These are phyloP conservation scores for Shargacucullia verbasci DNA, from an alignment of 2,888 invertebrate genomes.

Conservation along the genomic window DNA sequence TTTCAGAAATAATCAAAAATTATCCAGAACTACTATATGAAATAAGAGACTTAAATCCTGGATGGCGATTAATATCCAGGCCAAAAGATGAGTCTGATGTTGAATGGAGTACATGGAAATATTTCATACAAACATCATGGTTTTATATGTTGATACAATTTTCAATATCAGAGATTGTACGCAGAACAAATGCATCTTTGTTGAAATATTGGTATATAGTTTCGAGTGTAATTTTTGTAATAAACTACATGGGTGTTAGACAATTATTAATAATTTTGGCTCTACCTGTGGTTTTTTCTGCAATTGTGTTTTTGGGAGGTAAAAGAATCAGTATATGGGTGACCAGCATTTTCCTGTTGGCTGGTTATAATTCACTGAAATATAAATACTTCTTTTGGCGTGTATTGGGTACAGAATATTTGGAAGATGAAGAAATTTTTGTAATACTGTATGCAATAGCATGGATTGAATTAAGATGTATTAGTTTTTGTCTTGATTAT, in stretches of 20 bases:
- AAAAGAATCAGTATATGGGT: constrained; percentile 88
- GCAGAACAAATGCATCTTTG: constrained; percentile 63
- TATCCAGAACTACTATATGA: constrained; percentile 59
- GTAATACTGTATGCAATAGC: constrained; percentile 89
- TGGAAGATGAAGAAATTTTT: constrained; percentile 87
- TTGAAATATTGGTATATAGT: constrained; percentile 88
- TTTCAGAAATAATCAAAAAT: constrained; percentile 75
- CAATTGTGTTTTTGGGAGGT: constrained; percentile 79
- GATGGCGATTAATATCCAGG: constrained; percentile 88
- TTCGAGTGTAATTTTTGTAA: constrained; percentile 84
- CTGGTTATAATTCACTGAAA: constrained; percentile 85
- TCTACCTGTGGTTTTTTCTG: constrained; percentile 88
- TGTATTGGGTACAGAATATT: constrained; percentile 77
- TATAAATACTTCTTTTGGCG: constrained; percentile 82
- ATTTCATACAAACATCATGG: constrained; percentile 83
- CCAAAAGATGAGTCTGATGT: constrained; percentile 91
- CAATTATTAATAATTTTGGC: constrained; percentile 84
- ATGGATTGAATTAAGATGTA: constrained; percentile 93
- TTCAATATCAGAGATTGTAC: constrained; percentile 84
- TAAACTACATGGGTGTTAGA: constrained; percentile 81
- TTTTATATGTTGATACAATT: constrained; percentile 89
- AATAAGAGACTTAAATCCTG: constrained; percentile 86
- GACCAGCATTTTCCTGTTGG: constrained; percentile 83
- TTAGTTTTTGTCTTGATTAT: constrained; percentile 92
- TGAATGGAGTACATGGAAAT: constrained; percentile 92